phyloP scores from a whole-genome alignment of 2,113 vertebrate genomes.

The Solenodon paradoxus region DNA sequence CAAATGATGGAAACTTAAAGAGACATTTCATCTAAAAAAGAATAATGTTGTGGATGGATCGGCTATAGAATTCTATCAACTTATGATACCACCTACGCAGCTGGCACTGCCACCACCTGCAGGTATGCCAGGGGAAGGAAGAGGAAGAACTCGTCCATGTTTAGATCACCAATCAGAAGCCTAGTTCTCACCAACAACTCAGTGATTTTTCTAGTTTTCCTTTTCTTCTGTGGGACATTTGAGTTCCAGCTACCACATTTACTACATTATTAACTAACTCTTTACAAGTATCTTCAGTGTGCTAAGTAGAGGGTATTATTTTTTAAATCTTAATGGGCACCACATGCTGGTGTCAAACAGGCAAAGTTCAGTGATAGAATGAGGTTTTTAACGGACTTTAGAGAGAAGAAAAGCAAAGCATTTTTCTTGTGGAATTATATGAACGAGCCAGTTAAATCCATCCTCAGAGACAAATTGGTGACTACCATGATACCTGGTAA shows the following conservation, averaged over 20 bases:
- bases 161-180: background rate
- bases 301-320: conserved; percentile 32
- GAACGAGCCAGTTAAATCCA: background rate
- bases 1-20: background rate
- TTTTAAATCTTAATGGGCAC: conserved; percentile 27
- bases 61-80: background rate
- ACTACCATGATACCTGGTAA: background rate
- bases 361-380: background rate
- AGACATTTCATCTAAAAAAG: background rate
- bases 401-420: conserved; percentile 11
- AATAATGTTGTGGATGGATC: background rate
- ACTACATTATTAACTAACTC: background rate
- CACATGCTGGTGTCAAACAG: conserved; percentile 2
- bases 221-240: background rate
- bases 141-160: accelerated
- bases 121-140: background rate
- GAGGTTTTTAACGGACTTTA: conserved; percentile 43
- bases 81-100: no score
- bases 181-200: background rate
- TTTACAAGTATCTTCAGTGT: conserved; percentile 6
- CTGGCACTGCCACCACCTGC: background rate
- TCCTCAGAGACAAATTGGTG: background rate
- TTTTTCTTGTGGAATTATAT: conserved; percentile 21
- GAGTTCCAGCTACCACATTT: background rate
- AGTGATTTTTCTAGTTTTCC: background rate